phyloP scores from a whole-genome alignment of 2,888 invertebrate genomes.

The Geophilus truncorum region DNA sequence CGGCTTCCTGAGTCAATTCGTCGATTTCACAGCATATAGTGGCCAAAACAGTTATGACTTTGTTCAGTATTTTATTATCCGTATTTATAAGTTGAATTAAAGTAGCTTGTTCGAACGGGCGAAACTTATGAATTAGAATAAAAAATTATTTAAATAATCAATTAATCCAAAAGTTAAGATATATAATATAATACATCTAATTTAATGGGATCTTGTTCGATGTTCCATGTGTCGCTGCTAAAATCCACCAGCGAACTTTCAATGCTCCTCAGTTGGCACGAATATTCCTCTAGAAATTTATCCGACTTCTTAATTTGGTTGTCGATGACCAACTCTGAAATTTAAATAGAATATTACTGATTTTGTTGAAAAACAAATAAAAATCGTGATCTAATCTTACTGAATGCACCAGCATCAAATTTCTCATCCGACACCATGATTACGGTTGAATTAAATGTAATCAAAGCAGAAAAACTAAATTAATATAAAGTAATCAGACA shows the following conservation, averaged over 20 bases:
- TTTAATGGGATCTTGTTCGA: conserved; percentile 49
- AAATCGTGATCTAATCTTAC: conserved; percentile 41
- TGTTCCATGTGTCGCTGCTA: conserved; percentile 49
- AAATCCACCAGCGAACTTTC: conserved; percentile 51
- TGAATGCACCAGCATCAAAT: conserved; percentile 49
- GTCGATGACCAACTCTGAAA: conserved; percentile 50
- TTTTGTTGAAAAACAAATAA: too few species aligned
- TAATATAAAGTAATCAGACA: too few species aligned
- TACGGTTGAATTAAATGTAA: neutral
- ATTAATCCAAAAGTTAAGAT: neutral
- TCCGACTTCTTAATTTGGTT: conserved; percentile 49
- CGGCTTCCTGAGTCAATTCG: conserved; percentile 62
- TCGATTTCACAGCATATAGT: conserved; percentile 72
- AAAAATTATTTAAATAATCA: too few species aligned
- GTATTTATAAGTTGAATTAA: conserved; percentile 69
- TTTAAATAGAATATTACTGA: conserved; percentile 31
- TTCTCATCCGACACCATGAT: conserved; percentile 41
- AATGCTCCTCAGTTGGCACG: conserved; percentile 48
- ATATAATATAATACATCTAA: conserved; percentile 44
- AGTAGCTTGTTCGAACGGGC: conserved; percentile 60
- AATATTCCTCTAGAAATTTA: conserved; percentile 49
- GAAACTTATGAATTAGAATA: too few species aligned
- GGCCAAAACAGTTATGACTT: conserved; percentile 71
- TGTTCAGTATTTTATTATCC: conserved; percentile 73
- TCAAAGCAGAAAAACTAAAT: neutral